Base-by-base conservation (phyloP, 2,797 vertebrate species). In the Sparidentex hasta region DNA sequence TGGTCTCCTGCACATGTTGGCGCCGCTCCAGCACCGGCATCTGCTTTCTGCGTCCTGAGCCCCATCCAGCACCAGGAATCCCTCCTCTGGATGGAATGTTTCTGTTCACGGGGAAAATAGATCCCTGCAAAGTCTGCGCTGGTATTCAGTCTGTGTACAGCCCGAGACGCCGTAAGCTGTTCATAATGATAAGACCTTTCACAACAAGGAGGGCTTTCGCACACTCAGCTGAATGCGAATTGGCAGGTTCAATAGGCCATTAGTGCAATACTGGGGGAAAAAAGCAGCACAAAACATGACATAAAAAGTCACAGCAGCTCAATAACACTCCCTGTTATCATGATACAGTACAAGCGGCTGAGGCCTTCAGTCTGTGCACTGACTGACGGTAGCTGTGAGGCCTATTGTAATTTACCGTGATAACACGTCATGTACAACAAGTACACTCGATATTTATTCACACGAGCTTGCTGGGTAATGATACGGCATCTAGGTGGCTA, bases 11-110 rank as follows among this genome's bases (percentile, higher is more conserved):
- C 93, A 88, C 82, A 84, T 71, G 82, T 87, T 93, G 93, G 93
- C 88, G 1, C 21, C 1, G 52, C 47, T 90, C 92, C 93, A 93
- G 71, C 68, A 13, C 69, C 76, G 71, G 90, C 93, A 94, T 94
- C 93, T 94, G 93, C 86, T 94, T 94, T 93, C 87, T 83, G 85
- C 75, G 59, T 92, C 89, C 82, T 4, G 85, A 89, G 82, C 76
- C 82, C 27, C 81, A 71, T 91, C 86, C 89, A 85, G 77, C 80
- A 86, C 64, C 83, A 83, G 83, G 82, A 89, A 84, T 88, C 90
- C 89, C 85, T 90, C 75, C 88, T 88, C 87, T 85, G 85, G 85
- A 81, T 80, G 84, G 87, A 89, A 89, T 85, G 84, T 87, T 90
- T 84, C 81, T 87, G 76, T 87, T 90, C 84, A 87, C 52, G 11